Evolutionary conservation across 2,888 invertebrate genomes (phyloP).

Genomic region (Sicus ferrugineus): DNA sequence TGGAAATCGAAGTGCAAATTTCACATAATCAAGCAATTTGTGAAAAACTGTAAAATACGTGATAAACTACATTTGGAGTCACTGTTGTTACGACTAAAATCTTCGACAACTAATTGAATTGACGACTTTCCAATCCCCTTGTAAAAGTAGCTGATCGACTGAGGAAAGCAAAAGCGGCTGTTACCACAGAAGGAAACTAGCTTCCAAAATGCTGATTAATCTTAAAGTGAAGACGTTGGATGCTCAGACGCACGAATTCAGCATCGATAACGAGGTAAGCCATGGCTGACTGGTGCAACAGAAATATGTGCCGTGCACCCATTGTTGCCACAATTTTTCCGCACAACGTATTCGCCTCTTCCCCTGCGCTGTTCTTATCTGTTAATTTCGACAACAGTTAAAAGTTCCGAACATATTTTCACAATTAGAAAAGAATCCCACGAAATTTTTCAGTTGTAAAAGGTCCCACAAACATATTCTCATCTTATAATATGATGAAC

Average conservation of each 20-base stretch:
- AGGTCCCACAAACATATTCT: no score
- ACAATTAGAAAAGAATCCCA: no score
- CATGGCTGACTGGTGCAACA: neutral
- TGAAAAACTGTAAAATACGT: neutral
- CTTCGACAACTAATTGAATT: neutral
- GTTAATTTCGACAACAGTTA: no score
- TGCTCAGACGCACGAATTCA: constrained; percentile 83
- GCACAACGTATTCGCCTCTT: no score
- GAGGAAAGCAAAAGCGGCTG: neutral
- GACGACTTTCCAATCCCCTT: no score
- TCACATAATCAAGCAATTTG: neutral
- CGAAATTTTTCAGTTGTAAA: no score
- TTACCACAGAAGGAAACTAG: neutral
- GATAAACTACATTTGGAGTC: neutral
- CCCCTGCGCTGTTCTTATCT: no score
- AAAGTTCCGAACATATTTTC: no score
- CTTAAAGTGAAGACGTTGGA: constrained; percentile 90
- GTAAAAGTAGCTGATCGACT: neutral
- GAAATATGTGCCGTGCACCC: neutral
- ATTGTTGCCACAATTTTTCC: no score
- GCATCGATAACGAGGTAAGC: constrained; percentile 83
- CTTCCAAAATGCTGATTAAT: constrained; percentile 69
- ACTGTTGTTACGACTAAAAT: neutral
- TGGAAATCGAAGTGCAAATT: constrained; percentile 2
- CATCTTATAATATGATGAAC: no score